phyloP scores from a whole-genome alignment of 1,140 invertebrate species.

The Diploscapter pachys region DNA sequence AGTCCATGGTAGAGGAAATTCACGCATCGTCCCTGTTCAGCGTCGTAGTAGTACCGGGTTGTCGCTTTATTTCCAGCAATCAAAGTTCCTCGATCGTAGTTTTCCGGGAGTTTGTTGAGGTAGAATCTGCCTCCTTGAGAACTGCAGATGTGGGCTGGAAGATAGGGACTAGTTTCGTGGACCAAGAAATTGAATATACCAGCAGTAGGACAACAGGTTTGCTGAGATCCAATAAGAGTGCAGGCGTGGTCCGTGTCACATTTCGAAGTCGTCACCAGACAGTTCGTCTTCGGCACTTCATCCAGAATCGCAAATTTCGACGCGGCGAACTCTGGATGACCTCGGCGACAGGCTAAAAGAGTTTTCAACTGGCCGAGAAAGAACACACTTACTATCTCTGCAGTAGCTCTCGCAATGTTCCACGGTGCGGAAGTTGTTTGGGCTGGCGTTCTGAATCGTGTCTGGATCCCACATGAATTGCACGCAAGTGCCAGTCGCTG shows the following conservation, averaged over 20 bases:
- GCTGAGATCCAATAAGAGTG: slow-evolving; percentile 51
- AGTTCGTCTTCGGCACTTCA: slow-evolving; percentile 52
- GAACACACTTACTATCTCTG: slow-evolving; percentile 47
- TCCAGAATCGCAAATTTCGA: slow-evolving; percentile 44
- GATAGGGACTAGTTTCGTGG: slow-evolving; percentile 1
- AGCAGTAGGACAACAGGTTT: slow-evolving; percentile 55
- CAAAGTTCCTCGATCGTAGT: slow-evolving; percentile 48
- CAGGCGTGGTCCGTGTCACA: slow-evolving; percentile 48
- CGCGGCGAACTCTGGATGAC: slow-evolving; percentile 43
- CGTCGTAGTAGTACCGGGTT: slow-evolving; percentile 55
- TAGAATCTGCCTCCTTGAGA: slow-evolving; percentile 44
- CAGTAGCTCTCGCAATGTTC: slow-evolving; percentile 56
- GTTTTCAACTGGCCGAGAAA: background rate
- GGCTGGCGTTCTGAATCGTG: slow-evolving; percentile 50
- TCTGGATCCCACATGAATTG: slow-evolving; percentile 56
- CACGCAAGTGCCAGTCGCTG: slow-evolving; percentile 50
- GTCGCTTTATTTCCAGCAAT: slow-evolving; percentile 48
- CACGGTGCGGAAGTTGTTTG: slow-evolving; percentile 53
- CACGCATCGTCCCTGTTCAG: slow-evolving; percentile 51
- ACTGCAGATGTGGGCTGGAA: slow-evolving; percentile 50
- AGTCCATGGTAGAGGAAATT: slow-evolving; percentile 51
- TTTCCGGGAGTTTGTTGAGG: slow-evolving; percentile 38
- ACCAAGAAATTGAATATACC: slow-evolving; percentile 27
- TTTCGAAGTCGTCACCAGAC: slow-evolving; percentile 41
- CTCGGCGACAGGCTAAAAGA: slow-evolving; percentile 49